Base-by-base conservation (phyloP, 2,113 vertebrate genomes). In the Erythrolamprus reginae region DNA sequence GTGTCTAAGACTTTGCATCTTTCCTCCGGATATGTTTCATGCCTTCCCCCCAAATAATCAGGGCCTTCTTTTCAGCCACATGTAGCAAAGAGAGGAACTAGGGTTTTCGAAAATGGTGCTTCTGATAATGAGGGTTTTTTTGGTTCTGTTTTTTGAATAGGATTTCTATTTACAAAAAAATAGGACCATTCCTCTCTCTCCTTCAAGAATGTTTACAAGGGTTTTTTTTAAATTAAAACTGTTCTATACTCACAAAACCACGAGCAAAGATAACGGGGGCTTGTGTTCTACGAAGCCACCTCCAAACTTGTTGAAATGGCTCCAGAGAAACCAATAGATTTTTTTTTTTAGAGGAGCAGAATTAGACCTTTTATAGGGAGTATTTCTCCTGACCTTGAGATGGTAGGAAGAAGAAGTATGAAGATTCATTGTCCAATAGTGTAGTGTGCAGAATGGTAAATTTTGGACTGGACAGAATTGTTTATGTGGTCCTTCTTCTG, bases 101-200 rank as follows among this genome's bases (percentile, higher is more conserved):
- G 70, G 0, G 0, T 48, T 89, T 94, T 3, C 88, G n/a, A 47
- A 95, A 94, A 93, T 89, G 96, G 95, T 95, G 95, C 96, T 96
- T 2, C 0, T 28, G 92, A 70, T 53, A 89, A 53, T 51, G 53
- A n/a, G n/a, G n/a, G n/a, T n/a, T 58, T 88, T 88, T 9, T 33
- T 77, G 5, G n/a, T 77, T 38, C 33, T 77, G 9, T 23, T 21
- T 21, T 9, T 53, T 88, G 91, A 88, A 88, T 82, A 93, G 89
- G 89, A 86, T 51, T 5, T 0, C n/a, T 52, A 12, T 0, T 53
- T 51, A 89, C 84, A 89, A 58, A 89, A 89, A 65, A 42, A 9
- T 17, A 56, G 50, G 38, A 55, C 28, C 50, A 47, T 86, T 93
- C 89, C 28, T 0, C 10, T 0, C 51, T 51, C 58, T 50, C 13